phyloP scores from a whole-genome alignment of 2,797 vertebrate genomes.

The Scyliorhinus canicula region DNA sequence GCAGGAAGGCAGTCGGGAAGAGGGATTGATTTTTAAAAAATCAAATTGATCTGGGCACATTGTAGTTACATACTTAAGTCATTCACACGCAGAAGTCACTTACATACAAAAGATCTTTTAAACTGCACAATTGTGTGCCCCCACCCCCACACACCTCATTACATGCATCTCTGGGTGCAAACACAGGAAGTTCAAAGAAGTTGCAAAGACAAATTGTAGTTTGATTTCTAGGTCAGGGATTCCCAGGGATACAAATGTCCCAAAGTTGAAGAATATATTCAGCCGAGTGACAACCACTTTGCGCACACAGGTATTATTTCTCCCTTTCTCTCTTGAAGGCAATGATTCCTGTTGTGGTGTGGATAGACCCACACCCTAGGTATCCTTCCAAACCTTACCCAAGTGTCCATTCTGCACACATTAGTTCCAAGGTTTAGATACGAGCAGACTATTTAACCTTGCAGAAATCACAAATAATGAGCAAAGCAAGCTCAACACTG shows the following conservation, averaged over 20 bases:
- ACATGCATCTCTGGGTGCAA: background rate
- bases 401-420: background rate
- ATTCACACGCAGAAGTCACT: background rate
- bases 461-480: too few relatives aligned
- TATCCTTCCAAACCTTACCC: background rate
- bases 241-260: background rate
- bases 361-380: too few relatives aligned
- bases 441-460: background rate
- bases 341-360: background rate
- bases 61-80: background rate
- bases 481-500: background rate
- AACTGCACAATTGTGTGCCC: background rate
- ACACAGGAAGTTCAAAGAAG: background rate
- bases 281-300: background rate
- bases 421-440: background rate
- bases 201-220: background rate
- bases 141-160: too few relatives aligned
- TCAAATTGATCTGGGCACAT: background rate
- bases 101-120: background rate
- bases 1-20: background rate
- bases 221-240: constrained; percentile 24
- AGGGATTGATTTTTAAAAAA: background rate
- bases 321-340: background rate
- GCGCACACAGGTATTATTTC: background rate
- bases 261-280: background rate